A percentile compares a stretch with the other conserved stretches of the same genome.
Evolutionary conservation across 2,797 vertebrate genomes (phyloP).

Genomic region (Rachycentron canadum): DNA sequence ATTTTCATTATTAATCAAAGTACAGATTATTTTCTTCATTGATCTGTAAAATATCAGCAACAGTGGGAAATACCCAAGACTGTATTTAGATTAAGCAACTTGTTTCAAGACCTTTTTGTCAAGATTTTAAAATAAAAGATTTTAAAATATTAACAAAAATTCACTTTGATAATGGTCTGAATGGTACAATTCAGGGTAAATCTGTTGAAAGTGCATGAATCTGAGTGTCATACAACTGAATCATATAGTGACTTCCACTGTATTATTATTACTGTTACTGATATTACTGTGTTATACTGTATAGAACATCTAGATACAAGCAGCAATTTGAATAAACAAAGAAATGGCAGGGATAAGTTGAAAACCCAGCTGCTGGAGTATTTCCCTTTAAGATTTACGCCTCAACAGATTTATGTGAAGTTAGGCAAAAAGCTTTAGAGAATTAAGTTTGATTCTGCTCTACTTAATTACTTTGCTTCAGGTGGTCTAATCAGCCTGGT

Average conservation of each 20-base stretch:
- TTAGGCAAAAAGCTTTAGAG: slow-evolving; percentile 62
- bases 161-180: slow-evolving; percentile 2
- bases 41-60: background rate
- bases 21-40: background rate
- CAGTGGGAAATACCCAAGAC: background rate
- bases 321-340: slow-evolving; percentile 33
- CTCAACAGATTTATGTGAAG: slow-evolving; percentile 45
- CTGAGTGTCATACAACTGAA: background rate
- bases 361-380: slow-evolving; percentile 29
- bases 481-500: slow-evolving; percentile 69
- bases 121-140: background rate
- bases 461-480: slow-evolving; percentile 69
- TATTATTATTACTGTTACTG: too few relatives aligned
- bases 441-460: slow-evolving; percentile 66
- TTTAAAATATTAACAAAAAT: background rate
- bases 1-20: background rate
- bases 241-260: background rate
- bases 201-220: background rate
- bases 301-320: slow-evolving; percentile 1
- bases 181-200: background rate
- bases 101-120: background rate
- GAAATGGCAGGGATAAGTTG: slow-evolving; percentile 20
- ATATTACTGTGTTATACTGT: too few relatives aligned
- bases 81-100: background rate
- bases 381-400: slow-evolving; percentile 36